Conservation (phyloP, 2,113 vertebrate genomes). For the Epinephelus fuscoguttatus region DNA sequence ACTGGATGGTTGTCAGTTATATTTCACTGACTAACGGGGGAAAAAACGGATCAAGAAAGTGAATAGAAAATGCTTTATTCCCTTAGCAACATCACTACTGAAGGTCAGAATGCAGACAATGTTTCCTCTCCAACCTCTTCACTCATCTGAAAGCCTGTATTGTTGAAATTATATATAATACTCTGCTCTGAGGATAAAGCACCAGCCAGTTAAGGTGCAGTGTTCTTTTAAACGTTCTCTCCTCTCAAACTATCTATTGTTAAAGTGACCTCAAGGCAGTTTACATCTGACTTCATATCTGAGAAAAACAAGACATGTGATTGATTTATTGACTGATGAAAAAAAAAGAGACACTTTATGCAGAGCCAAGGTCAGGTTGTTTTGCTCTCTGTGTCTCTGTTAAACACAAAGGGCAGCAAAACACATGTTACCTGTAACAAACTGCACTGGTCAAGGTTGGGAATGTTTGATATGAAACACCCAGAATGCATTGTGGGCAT, state of each 20-base stretch:
- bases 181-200: conserved; percentile 6
- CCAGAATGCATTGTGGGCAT: background rate
- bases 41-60: background rate
- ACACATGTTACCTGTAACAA: background rate
- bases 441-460: background rate
- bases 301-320: background rate
- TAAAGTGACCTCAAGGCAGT: background rate
- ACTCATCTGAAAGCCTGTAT: background rate
- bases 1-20: background rate
- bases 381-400: background rate
- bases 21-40: conserved; percentile 4
- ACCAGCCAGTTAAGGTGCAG: background rate
- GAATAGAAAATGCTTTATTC: conserved; percentile 17
- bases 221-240: background rate
- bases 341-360: background rate
- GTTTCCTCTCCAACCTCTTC: background rate
- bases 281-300: background rate
- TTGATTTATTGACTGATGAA: conserved; percentile 2
- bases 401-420: background rate
- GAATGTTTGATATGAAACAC: background rate
- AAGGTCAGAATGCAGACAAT: conserved; percentile 10
- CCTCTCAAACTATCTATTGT: background rate
- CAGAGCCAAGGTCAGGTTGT: background rate
- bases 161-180: conserved; percentile 17
- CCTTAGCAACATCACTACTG: background rate